Percentiles rank a stretch among this genome's conserved stretches.
These are phyloP conservation scores for Pinctada fucata DNA, from an alignment of 2,888 invertebrate genomes.

Conservation along the genomic window DNA sequence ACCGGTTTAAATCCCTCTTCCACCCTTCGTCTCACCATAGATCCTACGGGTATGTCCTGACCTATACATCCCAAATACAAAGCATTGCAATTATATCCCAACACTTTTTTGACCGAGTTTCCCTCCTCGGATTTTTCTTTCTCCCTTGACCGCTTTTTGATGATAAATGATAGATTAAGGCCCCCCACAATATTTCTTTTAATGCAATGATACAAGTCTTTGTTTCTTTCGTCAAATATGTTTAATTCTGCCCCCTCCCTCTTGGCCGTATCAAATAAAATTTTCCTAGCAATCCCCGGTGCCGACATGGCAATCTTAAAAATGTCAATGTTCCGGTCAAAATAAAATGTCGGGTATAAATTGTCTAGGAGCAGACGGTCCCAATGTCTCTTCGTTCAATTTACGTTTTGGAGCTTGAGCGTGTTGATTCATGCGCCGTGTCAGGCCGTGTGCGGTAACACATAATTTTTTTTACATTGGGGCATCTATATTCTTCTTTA, in stretches of 20 bases:
- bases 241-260: constrained; percentile 38
- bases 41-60: background rate
- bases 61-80: constrained; percentile 2
- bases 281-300: too few relatives aligned
- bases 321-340: too few relatives aligned
- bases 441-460: too few relatives aligned
- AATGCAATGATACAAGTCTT: constrained; percentile 32
- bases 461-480: too few relatives aligned
- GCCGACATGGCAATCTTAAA: too few relatives aligned
- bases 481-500: too few relatives aligned
- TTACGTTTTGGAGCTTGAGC: too few relatives aligned
- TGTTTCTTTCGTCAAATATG: constrained; percentile 44
- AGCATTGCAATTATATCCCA: background rate
- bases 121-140: background rate
- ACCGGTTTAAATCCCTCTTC: constrained; percentile 3
- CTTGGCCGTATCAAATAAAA: too few relatives aligned
- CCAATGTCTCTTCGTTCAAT: too few relatives aligned
- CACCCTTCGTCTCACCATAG: constrained; percentile 1
- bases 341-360: too few relatives aligned
- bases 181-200: background rate
- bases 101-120: background rate
- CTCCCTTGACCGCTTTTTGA: constrained; percentile 5
- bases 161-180: background rate
- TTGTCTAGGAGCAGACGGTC: too few relatives aligned
- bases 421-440: too few relatives aligned